phyloP scores from a whole-genome alignment of 2,888 invertebrate genomes.

The Drosophila rellima region DNA sequence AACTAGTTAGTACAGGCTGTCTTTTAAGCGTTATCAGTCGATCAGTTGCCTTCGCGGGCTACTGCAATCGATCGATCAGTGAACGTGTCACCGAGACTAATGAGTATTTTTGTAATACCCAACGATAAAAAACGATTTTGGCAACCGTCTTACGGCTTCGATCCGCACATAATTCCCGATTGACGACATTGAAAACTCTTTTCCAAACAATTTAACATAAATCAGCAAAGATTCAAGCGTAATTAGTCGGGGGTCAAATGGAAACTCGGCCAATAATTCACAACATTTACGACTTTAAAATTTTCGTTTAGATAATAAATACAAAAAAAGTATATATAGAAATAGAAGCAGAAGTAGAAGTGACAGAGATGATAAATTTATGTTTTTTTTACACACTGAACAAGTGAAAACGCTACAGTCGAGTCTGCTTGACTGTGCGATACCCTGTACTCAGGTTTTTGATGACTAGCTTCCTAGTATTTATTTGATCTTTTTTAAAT shows the following conservation, averaged over 20 bases:
- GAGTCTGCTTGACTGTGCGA: neutral
- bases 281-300: constrained; percentile 48
- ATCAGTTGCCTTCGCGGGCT: constrained; percentile 70
- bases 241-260: constrained; percentile 49
- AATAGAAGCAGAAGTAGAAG: constrained; percentile 10
- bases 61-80: constrained; percentile 68
- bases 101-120: constrained; percentile 65
- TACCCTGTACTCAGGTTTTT: no score
- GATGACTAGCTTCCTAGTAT: no score
- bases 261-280: constrained; percentile 42
- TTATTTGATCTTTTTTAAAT: no score
- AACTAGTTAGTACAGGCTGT: constrained; percentile 50
- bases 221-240: constrained; percentile 31
- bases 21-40: constrained; percentile 70
- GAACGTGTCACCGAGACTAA: constrained; percentile 74
- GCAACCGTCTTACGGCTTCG: constrained; percentile 8
- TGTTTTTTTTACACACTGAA: neutral
- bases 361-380: constrained; percentile 40
- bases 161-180: neutral
- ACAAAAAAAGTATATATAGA: constrained; percentile 18
- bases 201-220: constrained; percentile 26
- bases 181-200: constrained; percentile 22
- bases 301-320: constrained; percentile 26
- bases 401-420: neutral
- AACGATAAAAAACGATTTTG: constrained; percentile 13